Evolutionary conservation across 2,888 invertebrate species (phyloP), one percentile per base, ranked within the genome.

Genomic region (Tigriopus californicus): DNA sequence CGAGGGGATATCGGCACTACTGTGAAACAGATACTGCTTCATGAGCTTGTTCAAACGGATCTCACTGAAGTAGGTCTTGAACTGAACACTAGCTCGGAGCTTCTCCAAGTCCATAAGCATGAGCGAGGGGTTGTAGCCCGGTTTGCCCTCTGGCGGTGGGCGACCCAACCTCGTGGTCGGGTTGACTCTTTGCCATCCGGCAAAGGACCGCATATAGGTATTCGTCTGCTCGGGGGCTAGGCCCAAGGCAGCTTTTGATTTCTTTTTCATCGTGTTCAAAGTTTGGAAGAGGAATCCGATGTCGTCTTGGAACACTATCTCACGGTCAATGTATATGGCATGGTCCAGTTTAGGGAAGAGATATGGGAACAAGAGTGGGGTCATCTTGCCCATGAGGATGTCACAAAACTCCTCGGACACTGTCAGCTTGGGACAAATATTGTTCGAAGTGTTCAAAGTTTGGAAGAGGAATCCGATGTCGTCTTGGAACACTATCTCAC

Each of bases 331-430:
- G 25, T 62, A 62, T 24, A 63, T 60, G 6, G 60, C 40, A 11
- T 58, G 57, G 15, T 63, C 57, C 8, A 62, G 41, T 22, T 61
- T 40, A 8, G 33, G 24, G 61, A 62, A 62, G n/a, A 59, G 54
- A 52, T 60, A 63, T 11, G 61, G 60, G 13, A 63, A 58, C 12
- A 62, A 20, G 13, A 63, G 51, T 12, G 63, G 61, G 15, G 62
- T 58, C 62, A 63, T 61, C 18, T 62, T 62, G 25, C 48, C 48
- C 1, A 56, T 60, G 8, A 63, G 46, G 15, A 57, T 51, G 24
- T 62, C 58, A 13, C 60, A 53, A 8, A 63, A 54, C 22, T 54
- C 54, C 20, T 25, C 18, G 4, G 40, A 41, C 11, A 18, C 41
- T 41, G 40, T 6, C 11, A 54, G 41, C 8, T n/a, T n/a, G 10